Conservation (phyloP, 2,888 invertebrate species). For the Embidobia sp. region DNA sequence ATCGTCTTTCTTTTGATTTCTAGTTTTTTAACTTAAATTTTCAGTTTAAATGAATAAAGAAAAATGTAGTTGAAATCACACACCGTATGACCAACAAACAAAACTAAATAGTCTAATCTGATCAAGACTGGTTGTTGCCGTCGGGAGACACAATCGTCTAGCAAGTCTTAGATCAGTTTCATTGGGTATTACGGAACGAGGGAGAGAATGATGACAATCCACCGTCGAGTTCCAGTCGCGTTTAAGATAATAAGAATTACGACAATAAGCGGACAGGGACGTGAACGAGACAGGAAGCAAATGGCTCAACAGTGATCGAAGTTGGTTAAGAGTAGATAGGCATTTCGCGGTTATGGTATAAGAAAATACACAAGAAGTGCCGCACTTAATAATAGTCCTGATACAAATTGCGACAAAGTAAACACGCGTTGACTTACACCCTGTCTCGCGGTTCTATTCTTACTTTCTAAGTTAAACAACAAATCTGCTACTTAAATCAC, state of each 20-base stretch:
- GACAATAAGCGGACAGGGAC: constrained; percentile 46
- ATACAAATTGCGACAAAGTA: constrained; percentile 34
- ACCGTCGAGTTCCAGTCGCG: constrained; percentile 46
- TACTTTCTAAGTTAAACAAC: too few species aligned
- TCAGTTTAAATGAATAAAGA: too few species aligned
- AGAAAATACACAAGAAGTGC: constrained; percentile 61
- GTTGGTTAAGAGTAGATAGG: constrained; percentile 31
- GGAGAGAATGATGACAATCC: constrained; percentile 41
- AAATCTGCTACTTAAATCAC: too few species aligned
- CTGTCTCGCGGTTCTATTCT: too few species aligned
- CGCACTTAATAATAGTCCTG: constrained; percentile 36
- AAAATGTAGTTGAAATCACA: too few species aligned
- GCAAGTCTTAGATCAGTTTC: neutral
- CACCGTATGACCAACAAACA: too few species aligned
- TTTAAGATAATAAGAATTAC: constrained; percentile 35
- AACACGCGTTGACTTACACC: too few species aligned
- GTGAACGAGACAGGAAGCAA: constrained; percentile 24
- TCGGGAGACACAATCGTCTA: neutral
- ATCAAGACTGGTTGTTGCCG: neutral
- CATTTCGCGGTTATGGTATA: constrained; percentile 25
- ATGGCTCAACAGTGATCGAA: constrained; percentile 54
- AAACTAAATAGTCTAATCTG: too few species aligned
- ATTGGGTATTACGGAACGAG: constrained; percentile 52
- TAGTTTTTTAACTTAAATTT: too few species aligned
- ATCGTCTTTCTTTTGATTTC: too few species aligned